Base-by-base conservation (phyloP, 2,888 invertebrate species). In the Epiblema foenella region DNA sequence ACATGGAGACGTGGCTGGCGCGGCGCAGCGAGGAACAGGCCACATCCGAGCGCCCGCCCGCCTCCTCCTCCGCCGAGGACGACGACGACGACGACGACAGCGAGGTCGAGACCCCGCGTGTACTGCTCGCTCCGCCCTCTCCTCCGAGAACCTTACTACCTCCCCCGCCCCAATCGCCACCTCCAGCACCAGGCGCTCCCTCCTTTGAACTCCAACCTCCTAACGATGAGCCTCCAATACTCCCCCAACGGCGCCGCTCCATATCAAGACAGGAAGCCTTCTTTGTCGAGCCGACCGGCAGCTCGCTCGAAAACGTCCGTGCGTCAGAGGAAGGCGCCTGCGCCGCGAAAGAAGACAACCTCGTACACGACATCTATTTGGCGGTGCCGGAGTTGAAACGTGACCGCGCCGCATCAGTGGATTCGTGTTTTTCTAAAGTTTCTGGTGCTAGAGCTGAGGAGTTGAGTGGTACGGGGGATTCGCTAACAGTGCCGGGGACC, bases 381-480 rank as follows among this genome's bases (percentile, higher is more conserved):
- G 95, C 97, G 71, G 98, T 98, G 73, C 98, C 98, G 52, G 97
- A 97, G 81, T 87, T 97, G 76, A 96, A 96, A 84, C 95, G 97
- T 33, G 97, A 97, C 84, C 95, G 98, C 18, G 98, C 98, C 18
- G 97, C 97, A 42, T 97, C 97, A 0, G 97, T 98, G 1, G 98
- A 98, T 85, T 97, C 97, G 18, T 97, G 97, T 83, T 98, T 97
- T 87, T 95, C 97, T 71, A 96, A 96, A 89, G 95, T 96, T 65
- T 94, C 95, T 29, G 96, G 96, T 75, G 95, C 95, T 68, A 95
- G 96, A 85, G 95, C 96, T 20, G 96, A 96, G 80, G 96, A 97
- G 82, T 83, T 96, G 76, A 95, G 96, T 79, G 95, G 95, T 67
- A 94, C 93, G 33, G 94, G 93, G 68, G 93, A 94, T 73, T 94